phyloP scores from a whole-genome alignment of 1,140 invertebrate genomes.

The Drosophila littoralis region DNA sequence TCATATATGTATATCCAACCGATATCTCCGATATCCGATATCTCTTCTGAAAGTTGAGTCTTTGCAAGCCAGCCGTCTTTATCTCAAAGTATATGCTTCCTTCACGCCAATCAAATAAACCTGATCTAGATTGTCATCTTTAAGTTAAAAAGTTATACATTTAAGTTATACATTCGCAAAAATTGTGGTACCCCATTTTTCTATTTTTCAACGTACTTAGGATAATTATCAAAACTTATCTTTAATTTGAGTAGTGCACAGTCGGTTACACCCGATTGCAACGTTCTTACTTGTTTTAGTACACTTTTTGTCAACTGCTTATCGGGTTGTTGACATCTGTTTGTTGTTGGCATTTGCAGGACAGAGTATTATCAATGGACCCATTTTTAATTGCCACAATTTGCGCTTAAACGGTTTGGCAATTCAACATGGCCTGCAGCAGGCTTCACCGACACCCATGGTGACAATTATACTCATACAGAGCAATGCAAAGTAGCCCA shows the following conservation, averaged over 20 bases:
- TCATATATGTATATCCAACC: background rate
- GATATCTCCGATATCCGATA: too few relatives aligned
- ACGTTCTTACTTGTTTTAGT: background rate
- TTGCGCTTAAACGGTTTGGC: slow-evolving; percentile 76
- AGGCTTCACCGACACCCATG: slow-evolving; percentile 62
- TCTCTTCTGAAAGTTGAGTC: too few relatives aligned
- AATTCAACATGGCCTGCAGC: slow-evolving; percentile 65
- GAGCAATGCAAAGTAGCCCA: slow-evolving; percentile 7
- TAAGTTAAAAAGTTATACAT: too few relatives aligned
- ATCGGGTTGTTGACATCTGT: slow-evolving; percentile 70
- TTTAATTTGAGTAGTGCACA: background rate
- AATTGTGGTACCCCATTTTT: too few relatives aligned
- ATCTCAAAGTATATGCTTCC: too few relatives aligned
- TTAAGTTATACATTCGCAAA: too few relatives aligned
- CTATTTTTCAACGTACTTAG: too few relatives aligned
- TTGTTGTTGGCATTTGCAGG: slow-evolving; percentile 61
- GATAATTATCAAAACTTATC: background rate
- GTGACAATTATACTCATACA: slow-evolving; percentile 73
- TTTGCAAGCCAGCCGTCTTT: too few relatives aligned
- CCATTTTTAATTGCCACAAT: slow-evolving; percentile 74
- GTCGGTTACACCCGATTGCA: background rate
- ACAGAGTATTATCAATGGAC: slow-evolving; percentile 28
- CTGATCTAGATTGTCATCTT: too few relatives aligned
- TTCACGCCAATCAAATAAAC: too few relatives aligned
- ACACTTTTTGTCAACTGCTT: slow-evolving; percentile 63